Percentiles rank a stretch among this genome's conserved stretches.
Conservation (phyloP, 2,888 invertebrate genomes). For the Protophormia terraenovae region DNA sequence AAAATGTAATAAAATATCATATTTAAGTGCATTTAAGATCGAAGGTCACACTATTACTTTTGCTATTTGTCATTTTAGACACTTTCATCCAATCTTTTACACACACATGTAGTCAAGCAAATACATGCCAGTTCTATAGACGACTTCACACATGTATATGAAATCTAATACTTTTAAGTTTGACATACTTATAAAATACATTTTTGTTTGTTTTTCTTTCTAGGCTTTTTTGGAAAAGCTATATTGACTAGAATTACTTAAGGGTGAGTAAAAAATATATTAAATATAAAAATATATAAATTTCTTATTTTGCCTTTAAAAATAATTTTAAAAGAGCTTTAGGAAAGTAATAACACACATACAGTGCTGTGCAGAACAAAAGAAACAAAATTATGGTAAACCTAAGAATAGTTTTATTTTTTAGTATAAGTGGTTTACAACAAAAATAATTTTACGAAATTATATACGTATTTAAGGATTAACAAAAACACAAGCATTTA, state of each 20-base stretch:
- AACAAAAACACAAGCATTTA: too few species aligned
- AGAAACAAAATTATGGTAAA: too few species aligned
- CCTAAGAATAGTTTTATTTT: too few species aligned
- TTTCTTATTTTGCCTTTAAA: too few species aligned
- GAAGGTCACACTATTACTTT: conserved; percentile 25
- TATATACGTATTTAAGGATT: too few species aligned
- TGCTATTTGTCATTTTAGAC: conserved; percentile 5
- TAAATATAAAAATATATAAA: neutral
- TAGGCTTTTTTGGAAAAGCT: neutral
- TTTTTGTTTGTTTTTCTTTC: neutral
- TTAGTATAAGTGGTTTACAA: too few species aligned
- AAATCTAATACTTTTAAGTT: neutral
- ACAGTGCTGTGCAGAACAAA: too few species aligned
- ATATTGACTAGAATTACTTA: neutral
- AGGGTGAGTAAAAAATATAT: neutral
- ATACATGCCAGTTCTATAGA: too few species aligned
- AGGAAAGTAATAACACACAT: too few species aligned
- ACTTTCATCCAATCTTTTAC: neutral
- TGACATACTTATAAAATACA: neutral
- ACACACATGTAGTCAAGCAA: neutral
- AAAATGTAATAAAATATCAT: conserved; percentile 45
- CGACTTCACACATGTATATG: neutral
- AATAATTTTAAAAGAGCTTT: too few species aligned
- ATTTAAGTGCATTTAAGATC: conserved; percentile 33
- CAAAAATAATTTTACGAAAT: too few species aligned